Evolutionary conservation across 53 echinoderm and acorn worm genomes (phyloP), one percentile per base, ranked within the genome.

Genomic region (Paelopatides confundens): DNA sequence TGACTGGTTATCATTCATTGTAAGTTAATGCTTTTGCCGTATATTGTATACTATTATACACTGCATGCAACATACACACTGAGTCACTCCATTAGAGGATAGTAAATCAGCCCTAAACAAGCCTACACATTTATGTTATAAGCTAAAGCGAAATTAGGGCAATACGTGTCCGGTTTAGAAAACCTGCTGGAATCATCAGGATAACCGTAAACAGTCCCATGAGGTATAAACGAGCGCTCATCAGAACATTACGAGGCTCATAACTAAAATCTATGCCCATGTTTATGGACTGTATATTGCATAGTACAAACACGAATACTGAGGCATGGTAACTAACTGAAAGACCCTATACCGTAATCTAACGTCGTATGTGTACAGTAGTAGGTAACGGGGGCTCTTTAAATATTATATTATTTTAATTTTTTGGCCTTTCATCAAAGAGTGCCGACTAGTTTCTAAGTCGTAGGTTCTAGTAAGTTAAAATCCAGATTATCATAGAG

Each of bases 101-200:
- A n/a, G n/a, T n/a, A n/a, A n/a, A n/a, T n/a, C n/a, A n/a, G n/a
- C n/a, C n/a, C n/a, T n/a, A n/a, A n/a, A n/a, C n/a, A n/a, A n/a
- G n/a, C n/a, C 43, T 43, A 43, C 43, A 43, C 43, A 43, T 43
- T 43, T 43, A 8, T 43, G 12, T 12, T 26, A 23, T 38, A 36
- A 14, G 38, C 15, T 58, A 58, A 58, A 58, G 4, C 58, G n/a
- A 58, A 58, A 39, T 38, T 7, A 37, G 40, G 35, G 24, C 23
- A 43, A 40, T 46, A 74, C 74, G 46, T 46, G 74, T 74, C 74
- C 74, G 74, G 74, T 74, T 11, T 3, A 18, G n/a, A 18, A 46
- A 74, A 74, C 74, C 74, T 74, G 74, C 39, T 74, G 39, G 39
- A 40, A 35, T 39, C 74, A 74, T 74, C 40, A 74, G 74, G 28